phyloP scores from a whole-genome alignment of 2,797 vertebrate species.

The Coendou prehensilis region DNA sequence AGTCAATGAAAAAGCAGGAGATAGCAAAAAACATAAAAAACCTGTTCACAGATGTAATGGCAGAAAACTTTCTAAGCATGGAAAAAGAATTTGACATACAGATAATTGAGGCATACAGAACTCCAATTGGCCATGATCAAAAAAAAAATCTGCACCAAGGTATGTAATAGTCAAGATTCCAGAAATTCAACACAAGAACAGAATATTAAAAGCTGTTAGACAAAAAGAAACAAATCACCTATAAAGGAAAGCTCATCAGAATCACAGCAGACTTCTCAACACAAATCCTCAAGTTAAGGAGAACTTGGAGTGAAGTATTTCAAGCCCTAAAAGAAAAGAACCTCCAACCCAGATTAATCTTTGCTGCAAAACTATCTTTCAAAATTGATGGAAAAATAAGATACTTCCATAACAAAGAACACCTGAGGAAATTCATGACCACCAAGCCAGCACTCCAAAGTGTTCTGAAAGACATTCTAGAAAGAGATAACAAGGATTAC shows the following conservation, averaged over 20 bases:
- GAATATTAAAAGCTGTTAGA: neutral
- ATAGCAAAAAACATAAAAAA: neutral
- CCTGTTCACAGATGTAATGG: neutral
- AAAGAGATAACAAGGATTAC: neutral
- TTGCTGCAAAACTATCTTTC: neutral
- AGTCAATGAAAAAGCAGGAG: neutral
- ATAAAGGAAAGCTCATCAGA: neutral
- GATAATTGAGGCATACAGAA: neutral
- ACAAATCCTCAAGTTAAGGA: neutral
- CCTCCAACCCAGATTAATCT: neutral
- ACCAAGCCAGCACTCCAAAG: neutral
- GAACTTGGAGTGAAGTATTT: neutral
- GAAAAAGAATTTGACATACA: neutral
- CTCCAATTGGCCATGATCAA: neutral
- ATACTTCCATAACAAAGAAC: neutral
- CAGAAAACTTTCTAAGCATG: neutral
- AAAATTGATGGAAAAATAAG: neutral
- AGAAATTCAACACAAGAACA: neutral
- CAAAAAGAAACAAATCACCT: neutral
- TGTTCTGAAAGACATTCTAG: neutral
- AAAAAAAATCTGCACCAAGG: neutral
- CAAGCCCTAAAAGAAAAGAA: neutral
- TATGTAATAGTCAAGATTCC: neutral
- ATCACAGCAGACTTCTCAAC: neutral
- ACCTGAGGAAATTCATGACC: neutral